Conservation (phyloP, 1,140 invertebrate species). For the Mya arenaria region DNA sequence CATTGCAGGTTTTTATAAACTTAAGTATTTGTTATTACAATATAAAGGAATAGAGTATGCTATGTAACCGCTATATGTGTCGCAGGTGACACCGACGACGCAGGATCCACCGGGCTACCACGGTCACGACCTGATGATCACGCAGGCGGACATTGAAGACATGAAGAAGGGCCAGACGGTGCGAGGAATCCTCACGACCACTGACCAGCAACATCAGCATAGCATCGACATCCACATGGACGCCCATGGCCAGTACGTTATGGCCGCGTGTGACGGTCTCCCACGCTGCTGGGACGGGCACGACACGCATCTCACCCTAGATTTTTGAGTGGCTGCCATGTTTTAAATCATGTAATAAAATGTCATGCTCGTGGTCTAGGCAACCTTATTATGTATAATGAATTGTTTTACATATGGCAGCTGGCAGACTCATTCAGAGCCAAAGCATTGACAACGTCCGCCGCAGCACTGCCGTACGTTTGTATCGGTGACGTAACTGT, state of each 20-base stretch:
- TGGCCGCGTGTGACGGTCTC: conserved; percentile 44
- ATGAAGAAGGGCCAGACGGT: conserved; percentile 31
- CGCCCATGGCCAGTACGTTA: conserved; percentile 13
- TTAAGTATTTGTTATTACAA: too few relatives aligned
- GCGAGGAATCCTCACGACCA: conserved; percentile 23
- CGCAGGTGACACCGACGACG: conserved; percentile 46
- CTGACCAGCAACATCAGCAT: conserved; percentile 39
- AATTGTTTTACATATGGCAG: too few relatives aligned
- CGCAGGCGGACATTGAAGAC: conserved; percentile 42
- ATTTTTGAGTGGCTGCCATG: conserved; percentile 31
- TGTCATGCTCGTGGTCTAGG: too few relatives aligned
- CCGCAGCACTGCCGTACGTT: too few relatives aligned
- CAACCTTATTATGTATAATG: too few relatives aligned
- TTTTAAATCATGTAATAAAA: too few relatives aligned
- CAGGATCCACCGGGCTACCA: conserved; percentile 49
- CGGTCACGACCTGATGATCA: conserved; percentile 25
- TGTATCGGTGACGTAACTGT: too few relatives aligned
- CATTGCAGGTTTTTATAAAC: too few relatives aligned
- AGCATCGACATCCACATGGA: conserved; percentile 37
- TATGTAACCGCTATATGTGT: too few relatives aligned
- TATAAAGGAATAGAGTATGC: too few relatives aligned
- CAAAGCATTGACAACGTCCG: too few relatives aligned
- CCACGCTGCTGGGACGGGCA: conserved; percentile 49
- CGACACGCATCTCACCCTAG: neutral
- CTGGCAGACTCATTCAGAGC: too few relatives aligned